A percentile compares a stretch with the other conserved stretches of the same genome.
phyloP scores from a whole-genome alignment of 2,888 invertebrate species.

The Dicycla oo region DNA sequence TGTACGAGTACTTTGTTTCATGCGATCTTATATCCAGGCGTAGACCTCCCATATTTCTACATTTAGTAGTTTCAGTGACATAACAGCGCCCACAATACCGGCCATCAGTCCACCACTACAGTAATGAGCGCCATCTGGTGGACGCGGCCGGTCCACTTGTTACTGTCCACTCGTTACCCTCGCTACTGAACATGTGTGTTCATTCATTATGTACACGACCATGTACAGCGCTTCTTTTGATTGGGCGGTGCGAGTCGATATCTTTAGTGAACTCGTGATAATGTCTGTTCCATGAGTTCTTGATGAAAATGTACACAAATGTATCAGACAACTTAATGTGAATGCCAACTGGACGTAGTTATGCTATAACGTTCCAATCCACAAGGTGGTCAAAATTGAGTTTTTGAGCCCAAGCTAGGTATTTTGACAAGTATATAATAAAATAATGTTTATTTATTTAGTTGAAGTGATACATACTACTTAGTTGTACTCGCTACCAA shows the following conservation, averaged over 20 bases:
- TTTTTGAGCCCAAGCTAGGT: no score
- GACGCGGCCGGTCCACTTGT: slow-evolving; percentile 41
- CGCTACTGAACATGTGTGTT: slow-evolving; percentile 30
- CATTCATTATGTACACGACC: slow-evolving; percentile 27
- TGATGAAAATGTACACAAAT: no score
- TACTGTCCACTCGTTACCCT: slow-evolving; percentile 23
- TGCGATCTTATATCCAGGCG: no score
- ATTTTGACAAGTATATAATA: no score
- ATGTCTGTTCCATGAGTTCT: neutral
- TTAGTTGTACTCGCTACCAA: no score
- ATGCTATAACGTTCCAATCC: no score
- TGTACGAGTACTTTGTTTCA: no score
- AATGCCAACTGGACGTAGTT: no score
- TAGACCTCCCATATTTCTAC: neutral
- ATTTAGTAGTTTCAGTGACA: neutral
- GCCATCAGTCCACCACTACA: neutral
- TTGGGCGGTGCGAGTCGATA: neutral
- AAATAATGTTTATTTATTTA: no score
- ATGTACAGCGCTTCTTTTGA: slow-evolving; percentile 25
- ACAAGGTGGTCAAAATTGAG: no score
- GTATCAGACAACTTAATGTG: no score
- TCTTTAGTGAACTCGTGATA: neutral
- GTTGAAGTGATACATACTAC: no score
- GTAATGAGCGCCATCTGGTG: slow-evolving; percentile 15
- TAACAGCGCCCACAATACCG: neutral